These are phyloP conservation scores for Tauraco erythrolophus DNA, from an alignment of 2,113 vertebrate genomes.

Conservation along the genomic window DNA sequence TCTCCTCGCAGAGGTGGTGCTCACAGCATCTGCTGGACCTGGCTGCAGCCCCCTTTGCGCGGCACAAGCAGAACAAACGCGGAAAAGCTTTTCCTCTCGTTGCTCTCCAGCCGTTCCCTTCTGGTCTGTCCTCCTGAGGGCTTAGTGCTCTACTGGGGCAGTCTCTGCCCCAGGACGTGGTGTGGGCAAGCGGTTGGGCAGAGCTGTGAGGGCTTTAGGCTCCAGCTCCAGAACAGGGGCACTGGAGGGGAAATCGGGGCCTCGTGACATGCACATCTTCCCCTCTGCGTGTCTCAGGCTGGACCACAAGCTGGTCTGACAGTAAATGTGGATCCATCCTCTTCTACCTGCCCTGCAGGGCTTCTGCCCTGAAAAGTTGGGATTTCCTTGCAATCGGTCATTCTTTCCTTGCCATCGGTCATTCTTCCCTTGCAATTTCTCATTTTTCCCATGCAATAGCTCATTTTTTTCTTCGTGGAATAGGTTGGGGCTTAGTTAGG, in stretches of 20 bases:
- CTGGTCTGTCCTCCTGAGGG: neutral
- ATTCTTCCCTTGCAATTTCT: no score
- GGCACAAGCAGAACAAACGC: neutral
- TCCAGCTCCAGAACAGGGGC: neutral
- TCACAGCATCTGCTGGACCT: neutral
- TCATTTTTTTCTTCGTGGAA: no score
- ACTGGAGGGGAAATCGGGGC: neutral
- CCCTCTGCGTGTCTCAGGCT: neutral
- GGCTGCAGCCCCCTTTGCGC: neutral
- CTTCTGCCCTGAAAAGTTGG: no score
- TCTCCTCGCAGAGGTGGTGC: accelerated
- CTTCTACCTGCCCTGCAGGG: no score
- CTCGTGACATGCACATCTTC: neutral
- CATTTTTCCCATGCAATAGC: no score
- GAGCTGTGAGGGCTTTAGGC: neutral
- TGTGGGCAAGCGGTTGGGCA: neutral
- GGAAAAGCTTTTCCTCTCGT: neutral
- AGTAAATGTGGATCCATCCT: no score
- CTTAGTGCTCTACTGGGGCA: neutral
- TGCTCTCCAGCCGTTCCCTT: neutral
- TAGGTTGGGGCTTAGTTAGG: no score
- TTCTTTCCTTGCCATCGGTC: no score
- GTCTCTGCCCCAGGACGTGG: neutral
- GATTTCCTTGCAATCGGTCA: no score
- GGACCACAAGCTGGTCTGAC: no score